Base-by-base conservation (phyloP, 2,113 vertebrate genomes). In the Macrotus californicus region DNA sequence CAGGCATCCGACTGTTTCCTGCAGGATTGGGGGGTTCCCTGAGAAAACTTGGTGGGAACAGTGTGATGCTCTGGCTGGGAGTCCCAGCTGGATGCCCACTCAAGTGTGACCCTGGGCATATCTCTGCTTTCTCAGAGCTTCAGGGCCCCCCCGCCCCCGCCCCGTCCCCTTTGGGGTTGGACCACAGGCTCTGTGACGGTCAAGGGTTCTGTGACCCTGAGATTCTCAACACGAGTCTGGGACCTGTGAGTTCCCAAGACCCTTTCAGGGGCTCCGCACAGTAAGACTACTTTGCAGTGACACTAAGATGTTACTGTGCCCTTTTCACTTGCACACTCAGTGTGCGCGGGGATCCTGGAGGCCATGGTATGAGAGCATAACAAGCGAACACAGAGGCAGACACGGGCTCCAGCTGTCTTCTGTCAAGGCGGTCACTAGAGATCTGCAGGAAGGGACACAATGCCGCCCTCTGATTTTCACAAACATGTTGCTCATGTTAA, bases 401-500 rank as follows among this genome's bases (percentile, higher is more conserved):
- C 8, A 11, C 6, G 39, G 3, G 8, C 43, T 11, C 22, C 67
- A 43, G 69, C 87, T 67, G 66, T 12, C 79, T 92, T 72, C 75
- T 52, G 36, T 0, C 10, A 56, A 36, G n/a, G 24, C n/a, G 56
- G 66, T 26, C 10, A 21, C 11, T n/a, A 48, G 77, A 59, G n/a
- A 79, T n/a, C 41, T 77, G 67, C 16, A 91, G 16, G 64, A 75
- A 84, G 12, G 48, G 67, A 59, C 48, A 41, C 13, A 41, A 16
- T 0, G n/a, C 50, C 1, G 19, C 26, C 79, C 5, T 73, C 54
- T n/a, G 3, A 39, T 87, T 95, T 87, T 34, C 61, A 64, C 12
- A 87, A 76, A 79, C 16, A 67, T 46, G 54, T 34, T 43, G 85
- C 34, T 86, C 29, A 48, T 36, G 6, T 75, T 90, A 76, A 92